Evolutionary conservation across 2,888 invertebrate species (phyloP), one percentile per base, ranked within the genome.

Genomic region (Drosophila ezoana): DNA sequence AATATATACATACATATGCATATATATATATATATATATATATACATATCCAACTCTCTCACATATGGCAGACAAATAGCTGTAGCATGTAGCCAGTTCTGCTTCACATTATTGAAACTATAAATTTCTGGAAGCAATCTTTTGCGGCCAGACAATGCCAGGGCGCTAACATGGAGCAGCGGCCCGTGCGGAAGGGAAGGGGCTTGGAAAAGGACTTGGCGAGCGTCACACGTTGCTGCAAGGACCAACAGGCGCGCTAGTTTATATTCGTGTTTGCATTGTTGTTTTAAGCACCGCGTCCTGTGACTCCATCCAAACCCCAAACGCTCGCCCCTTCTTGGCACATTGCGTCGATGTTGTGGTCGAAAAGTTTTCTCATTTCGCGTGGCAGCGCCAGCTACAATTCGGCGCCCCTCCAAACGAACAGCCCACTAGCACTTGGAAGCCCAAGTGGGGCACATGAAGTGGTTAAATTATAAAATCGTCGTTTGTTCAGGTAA

Each of bases 291-390:
- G 75, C 63, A 59, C 56, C 57, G 75, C 75, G 75, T 63, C 49
- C 47, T 52, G 37, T 33, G 41, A 35, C 35, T 43, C 14, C 11
- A 33, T 8, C 4, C 16, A 3, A 6, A 2, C 44, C 33, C 40
- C 40, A 32, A 16, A 11, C 16, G 11, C 9, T 18, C 13, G 16
- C n/a, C 1, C 43, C 37, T 28, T 23, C 43, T 14, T n/a, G 35
- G 11, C 48, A 33, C 20, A 18, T 56, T 57, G 57, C 83, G 81
- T 84, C 89, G 84, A 81, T 83, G 83, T 83, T 83, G 83, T 88
- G 83, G 83, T 83, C 87, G 83, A 88, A 83, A 83, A 83, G 83
- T 83, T 83, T 83, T 83, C 83, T 83, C 83, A 83, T 83, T 83
- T 88, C 81, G 87, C 89, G 67, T 37, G 53, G 69, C 79, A 68